A percentile compares a stretch with the other conserved stretches of the same genome.
These are phyloP conservation scores for Oncorhynchus gorbuscha DNA, from an alignment of 2,113 vertebrate species.

Conservation along the genomic window DNA sequence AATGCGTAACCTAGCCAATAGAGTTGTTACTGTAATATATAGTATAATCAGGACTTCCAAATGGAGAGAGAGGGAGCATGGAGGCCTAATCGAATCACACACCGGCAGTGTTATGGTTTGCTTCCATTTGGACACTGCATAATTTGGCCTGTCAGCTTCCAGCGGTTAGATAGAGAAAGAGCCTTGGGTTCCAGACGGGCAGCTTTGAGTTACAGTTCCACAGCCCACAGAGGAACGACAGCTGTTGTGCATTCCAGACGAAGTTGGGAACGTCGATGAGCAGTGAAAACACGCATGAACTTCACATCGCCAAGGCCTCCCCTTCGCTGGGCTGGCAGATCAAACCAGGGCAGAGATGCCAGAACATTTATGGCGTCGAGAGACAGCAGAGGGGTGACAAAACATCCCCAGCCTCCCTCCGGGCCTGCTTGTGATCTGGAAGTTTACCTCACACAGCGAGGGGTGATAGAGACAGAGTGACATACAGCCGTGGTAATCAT, in stretches of 20 bases:
- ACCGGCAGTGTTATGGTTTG: slow-evolving; percentile 29
- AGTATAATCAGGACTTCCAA: neutral
- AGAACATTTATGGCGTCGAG: slow-evolving; percentile 61
- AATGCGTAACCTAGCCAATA: neutral
- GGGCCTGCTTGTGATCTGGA: slow-evolving; percentile 15
- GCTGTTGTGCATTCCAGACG: slow-evolving; percentile 73
- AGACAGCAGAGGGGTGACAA: slow-evolving; percentile 22
- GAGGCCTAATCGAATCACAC: slow-evolving; percentile 42
- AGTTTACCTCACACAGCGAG: slow-evolving; percentile 1
- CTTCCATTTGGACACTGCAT: slow-evolving; percentile 16
- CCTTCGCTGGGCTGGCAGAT: slow-evolving; percentile 52
- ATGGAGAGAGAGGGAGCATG: slow-evolving; percentile 8
- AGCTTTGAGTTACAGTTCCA: slow-evolving; percentile 1
- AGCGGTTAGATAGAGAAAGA: slow-evolving; percentile 3
- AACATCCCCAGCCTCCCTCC: slow-evolving; percentile 22
- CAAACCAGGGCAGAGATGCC: slow-evolving; percentile 58
- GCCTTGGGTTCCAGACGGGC: slow-evolving; percentile 57
- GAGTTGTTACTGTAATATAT: neutral
- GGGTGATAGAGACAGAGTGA: slow-evolving; percentile 1
- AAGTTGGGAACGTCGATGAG: slow-evolving; percentile 61
- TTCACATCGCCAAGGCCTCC: slow-evolving; percentile 46
- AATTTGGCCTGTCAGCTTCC: slow-evolving; percentile 11
- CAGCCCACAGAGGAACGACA: slow-evolving; percentile 47
- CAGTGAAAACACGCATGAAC: slow-evolving; percentile 50
- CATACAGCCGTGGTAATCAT: neutral